phyloP scores from a whole-genome alignment of 2,113 vertebrate species.

The Sitta europaea region DNA sequence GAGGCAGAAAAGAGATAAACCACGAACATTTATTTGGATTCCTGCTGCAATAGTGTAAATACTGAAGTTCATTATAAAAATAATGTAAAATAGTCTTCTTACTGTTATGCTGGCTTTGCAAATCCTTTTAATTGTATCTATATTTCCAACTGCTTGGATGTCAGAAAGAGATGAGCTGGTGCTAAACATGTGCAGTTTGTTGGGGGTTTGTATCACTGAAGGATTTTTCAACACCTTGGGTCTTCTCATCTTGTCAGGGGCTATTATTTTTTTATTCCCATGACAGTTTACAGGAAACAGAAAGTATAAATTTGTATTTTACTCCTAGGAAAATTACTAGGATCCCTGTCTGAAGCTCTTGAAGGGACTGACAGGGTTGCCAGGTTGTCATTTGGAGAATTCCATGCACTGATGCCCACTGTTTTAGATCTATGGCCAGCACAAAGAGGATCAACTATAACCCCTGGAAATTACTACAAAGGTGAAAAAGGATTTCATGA shows the following conservation, averaged over 20 bases:
- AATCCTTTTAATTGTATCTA: constrained; percentile 54
- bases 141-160: constrained; percentile 51
- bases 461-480: not conserved
- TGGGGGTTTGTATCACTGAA: not conserved
- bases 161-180: constrained; percentile 48
- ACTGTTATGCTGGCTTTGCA: constrained; percentile 23
- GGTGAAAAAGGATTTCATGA: not conserved
- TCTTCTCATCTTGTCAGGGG: not conserved
- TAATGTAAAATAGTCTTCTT: not conserved
- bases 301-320: not conserved
- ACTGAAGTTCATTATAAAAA: constrained; percentile 46
- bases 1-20: constrained; percentile 55
- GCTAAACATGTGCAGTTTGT: not conserved
- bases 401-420: accelerated
- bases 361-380: not conserved
- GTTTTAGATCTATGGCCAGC: not conserved
- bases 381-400: not conserved
- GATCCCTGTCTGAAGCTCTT: not conserved
- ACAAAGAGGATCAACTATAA: not conserved
- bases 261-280: not conserved
- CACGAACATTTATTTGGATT: constrained; percentile 54
- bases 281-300: not conserved
- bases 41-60: not conserved
- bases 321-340: not conserved
- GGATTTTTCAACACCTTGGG: not conserved